Conservation (phyloP, 2,797 vertebrate species). For the Anguilla pacifica region DNA sequence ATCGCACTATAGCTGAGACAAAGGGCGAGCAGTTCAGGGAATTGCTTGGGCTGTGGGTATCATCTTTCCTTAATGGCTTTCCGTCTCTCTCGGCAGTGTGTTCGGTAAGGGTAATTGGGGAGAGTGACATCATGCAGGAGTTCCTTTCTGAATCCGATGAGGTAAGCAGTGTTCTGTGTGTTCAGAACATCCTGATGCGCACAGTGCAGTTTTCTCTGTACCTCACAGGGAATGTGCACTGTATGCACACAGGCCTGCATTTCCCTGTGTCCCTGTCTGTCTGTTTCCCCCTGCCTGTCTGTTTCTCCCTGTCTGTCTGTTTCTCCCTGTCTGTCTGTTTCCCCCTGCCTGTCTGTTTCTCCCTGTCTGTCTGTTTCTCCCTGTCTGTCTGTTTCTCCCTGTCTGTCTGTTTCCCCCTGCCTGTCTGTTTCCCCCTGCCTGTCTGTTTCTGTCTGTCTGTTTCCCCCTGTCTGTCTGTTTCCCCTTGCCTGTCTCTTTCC, state of each 20-base stretch:
- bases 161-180: slow-evolving; percentile 68
- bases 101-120: slow-evolving; percentile 92
- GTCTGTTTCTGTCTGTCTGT: too few species aligned
- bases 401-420: too few species aligned
- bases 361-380: neutral
- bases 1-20: neutral
- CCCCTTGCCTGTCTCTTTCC: too few species aligned
- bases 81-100: slow-evolving; percentile 72
- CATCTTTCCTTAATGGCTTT: neutral
- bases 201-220: neutral
- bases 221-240: neutral
- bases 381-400: neutral
- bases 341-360: neutral
- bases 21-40: neutral
- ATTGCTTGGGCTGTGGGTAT: neutral
- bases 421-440: too few species aligned
- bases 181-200: neutral
- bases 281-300: neutral
- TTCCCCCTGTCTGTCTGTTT: too few species aligned
- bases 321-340: neutral
- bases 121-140: slow-evolving; percentile 97
- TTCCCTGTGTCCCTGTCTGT: neutral
- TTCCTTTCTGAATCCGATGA: slow-evolving; percentile 96
- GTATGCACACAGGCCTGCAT: neutral
- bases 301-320: neutral